These are phyloP conservation scores for Nothocercus nigrocapillus DNA, from an alignment of 2,113 vertebrate species.

Conservation along the genomic window DNA sequence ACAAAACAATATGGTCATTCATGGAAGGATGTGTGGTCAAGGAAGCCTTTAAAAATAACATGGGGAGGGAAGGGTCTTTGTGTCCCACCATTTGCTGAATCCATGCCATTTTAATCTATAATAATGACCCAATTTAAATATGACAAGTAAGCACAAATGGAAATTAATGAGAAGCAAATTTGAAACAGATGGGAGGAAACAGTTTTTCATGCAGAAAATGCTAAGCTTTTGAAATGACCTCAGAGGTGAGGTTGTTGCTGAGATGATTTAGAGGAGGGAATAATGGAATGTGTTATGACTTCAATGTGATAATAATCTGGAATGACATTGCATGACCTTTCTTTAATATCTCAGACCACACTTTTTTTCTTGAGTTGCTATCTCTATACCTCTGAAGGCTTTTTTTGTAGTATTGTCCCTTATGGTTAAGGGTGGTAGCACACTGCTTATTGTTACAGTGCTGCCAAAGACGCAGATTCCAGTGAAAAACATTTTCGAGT, in stretches of 20 bases:
- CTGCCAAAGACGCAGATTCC: background rate
- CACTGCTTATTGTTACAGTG: background rate
- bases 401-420: background rate
- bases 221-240: background rate
- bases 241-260: background rate
- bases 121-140: slow-evolving; percentile 5
- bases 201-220: slow-evolving; percentile 9
- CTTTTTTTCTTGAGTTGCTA: background rate
- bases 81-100: background rate
- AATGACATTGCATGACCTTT: background rate
- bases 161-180: slow-evolving; percentile 40
- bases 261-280: background rate
- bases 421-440: background rate
- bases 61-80: background rate
- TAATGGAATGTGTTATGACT: background rate
- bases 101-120: background rate
- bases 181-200: background rate
- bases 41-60: background rate
- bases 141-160: background rate
- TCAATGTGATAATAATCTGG: background rate
- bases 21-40: background rate
- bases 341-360: background rate
- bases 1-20: background rate
- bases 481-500: background rate
- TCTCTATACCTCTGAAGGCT: background rate